Evolutionary conservation across 2,113 vertebrate species (phyloP), one percentile per base, ranked within the genome.

Genomic region (Piaya cayana): DNA sequence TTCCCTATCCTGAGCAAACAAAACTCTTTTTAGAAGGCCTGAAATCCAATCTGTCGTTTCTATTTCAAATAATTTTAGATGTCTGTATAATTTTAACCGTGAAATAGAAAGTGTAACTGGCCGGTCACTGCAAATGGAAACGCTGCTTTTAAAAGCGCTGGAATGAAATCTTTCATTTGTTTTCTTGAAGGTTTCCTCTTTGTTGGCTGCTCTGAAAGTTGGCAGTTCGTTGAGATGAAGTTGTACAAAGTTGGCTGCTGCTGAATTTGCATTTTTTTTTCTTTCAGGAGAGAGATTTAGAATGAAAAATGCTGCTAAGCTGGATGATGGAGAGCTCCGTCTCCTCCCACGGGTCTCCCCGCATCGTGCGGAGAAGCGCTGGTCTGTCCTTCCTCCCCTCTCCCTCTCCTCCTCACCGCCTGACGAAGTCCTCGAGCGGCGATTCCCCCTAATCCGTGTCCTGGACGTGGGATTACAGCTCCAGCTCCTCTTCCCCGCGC

Each of bases 401-500:
- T 93, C 79, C 69, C n/a, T n/a, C n/a, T n/a, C n/a, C n/a, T n/a
- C n/a, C n/a, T n/a, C n/a, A n/a, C n/a, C 32, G 37, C 62, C 29
- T 39, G 6, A 69, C 30, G 13, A 63, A 93, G 82, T 85, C 88
- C 95, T 97, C 58, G 11, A 15, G 6, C 20, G 60, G 77, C 4
- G 13, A 42, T 68, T 88, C 77, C 43, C 43, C 67, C 65, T 70
- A 20, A 13, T 89, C 88, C 84, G 80, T 0, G 2, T 86, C 88
- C 88, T 55, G 97, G 97, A 96, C 97, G 72, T 11, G 63, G 88
- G 96, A 95, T 97, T 88, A 93, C 83, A 59, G 90, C 94, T 95
- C 96, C 30, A 1, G 69, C 83, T 96, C 92, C 90, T 92, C 84
- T 95, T 96, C 11, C 74, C 80, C 59, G 95, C 47, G 88, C 96